A percentile compares a stretch with the other conserved stretches of the same genome.
These are phyloP conservation scores for Mizuhopecten yessoensis DNA, from an alignment of 1,140 invertebrate genomes.

Conservation along the genomic window DNA sequence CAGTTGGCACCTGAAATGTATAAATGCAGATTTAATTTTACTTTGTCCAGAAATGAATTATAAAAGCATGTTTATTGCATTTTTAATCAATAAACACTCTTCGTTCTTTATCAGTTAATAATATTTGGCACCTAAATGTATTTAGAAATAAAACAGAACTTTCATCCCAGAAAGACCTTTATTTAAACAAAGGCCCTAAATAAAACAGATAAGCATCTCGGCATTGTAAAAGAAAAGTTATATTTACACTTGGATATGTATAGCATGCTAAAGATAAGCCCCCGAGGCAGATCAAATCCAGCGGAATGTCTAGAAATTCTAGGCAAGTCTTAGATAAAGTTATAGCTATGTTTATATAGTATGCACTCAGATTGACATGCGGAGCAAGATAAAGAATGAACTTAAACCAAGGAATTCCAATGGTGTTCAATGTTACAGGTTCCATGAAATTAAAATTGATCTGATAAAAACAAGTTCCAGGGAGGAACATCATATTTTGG, in stretches of 20 bases:
- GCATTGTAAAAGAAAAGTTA: neutral
- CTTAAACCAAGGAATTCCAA: neutral
- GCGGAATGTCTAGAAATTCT: neutral
- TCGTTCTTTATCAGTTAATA: neutral
- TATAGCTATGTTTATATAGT: too few relatives aligned
- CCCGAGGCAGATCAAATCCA: neutral
- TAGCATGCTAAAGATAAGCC: neutral
- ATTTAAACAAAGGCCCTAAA: too few relatives aligned
- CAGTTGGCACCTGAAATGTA: conserved; percentile 51
- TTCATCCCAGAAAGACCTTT: too few relatives aligned
- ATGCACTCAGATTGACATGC: too few relatives aligned
- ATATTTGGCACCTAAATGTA: neutral
- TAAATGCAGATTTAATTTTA: neutral
- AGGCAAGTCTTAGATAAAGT: too few relatives aligned
- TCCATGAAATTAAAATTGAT: neutral
- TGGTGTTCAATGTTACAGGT: neutral
- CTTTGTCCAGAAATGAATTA: neutral
- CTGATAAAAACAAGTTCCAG: neutral
- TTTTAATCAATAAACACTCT: too few relatives aligned
- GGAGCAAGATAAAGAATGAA: neutral
- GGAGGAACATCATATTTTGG: neutral
- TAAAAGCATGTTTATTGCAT: neutral
- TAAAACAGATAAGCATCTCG: neutral
- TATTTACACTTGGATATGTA: neutral
- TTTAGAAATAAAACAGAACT: neutral